These are phyloP conservation scores for Bedellia somnulentella DNA, from an alignment of 2,888 invertebrate genomes.

Conservation along the genomic window DNA sequence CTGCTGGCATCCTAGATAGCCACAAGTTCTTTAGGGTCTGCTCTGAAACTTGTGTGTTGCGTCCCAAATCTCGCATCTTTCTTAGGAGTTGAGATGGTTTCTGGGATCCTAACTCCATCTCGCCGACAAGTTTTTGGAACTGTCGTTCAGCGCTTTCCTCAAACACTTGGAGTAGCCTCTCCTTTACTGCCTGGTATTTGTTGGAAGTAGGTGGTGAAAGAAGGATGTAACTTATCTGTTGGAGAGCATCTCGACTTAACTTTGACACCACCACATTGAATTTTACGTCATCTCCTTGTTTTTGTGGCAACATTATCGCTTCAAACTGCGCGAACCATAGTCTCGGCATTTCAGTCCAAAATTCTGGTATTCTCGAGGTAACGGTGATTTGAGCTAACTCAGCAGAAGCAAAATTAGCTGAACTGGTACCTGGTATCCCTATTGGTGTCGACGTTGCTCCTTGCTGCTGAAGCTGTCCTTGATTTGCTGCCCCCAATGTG, in stretches of 20 bases:
- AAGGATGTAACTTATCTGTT: constrained; percentile 5
- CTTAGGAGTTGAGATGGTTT: constrained; percentile 6
- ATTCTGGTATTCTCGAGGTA: constrained; percentile 2
- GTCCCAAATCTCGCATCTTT: constrained; percentile 4
- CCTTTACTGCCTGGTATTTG: constrained; percentile 5
- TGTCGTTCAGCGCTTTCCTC: constrained; percentile 4
- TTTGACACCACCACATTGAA: constrained; percentile 3
- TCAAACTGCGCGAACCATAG: constrained; percentile 7
- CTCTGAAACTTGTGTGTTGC: too few species aligned
- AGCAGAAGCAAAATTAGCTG: too few species aligned
- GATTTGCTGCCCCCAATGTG: too few species aligned
- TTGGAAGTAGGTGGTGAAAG: neutral
- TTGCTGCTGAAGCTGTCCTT: too few species aligned
- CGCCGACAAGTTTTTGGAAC: constrained; percentile 5
- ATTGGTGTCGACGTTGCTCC: too few species aligned
- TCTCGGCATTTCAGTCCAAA: constrained; percentile 4
- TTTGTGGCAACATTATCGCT: constrained; percentile 3
- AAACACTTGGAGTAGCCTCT: neutral
- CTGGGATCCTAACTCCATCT: constrained; percentile 6
- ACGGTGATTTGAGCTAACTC: constrained; percentile 5
- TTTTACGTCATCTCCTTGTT: constrained; percentile 4
- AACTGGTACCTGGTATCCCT: too few species aligned
- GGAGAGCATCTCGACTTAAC: constrained; percentile 1
- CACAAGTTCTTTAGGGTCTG: too few species aligned
- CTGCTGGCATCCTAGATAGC: constrained; percentile 3